Evolutionary conservation across 2,888 invertebrate species (phyloP).

Genomic region (Parnassius mnemosyne): DNA sequence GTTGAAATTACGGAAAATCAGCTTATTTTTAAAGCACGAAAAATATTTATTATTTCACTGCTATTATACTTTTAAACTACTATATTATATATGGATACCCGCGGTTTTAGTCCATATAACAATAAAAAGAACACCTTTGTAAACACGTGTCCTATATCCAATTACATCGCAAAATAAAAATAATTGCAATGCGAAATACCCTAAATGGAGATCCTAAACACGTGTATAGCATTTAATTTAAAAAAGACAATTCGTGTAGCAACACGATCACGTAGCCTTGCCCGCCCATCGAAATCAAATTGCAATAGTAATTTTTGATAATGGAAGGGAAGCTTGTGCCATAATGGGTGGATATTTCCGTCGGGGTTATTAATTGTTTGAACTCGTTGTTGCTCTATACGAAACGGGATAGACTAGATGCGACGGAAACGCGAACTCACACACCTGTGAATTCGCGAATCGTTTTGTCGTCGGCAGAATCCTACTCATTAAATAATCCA

Average conservation of each 20-base stretch:
- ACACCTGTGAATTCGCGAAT: conserved; percentile 66
- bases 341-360: conserved; percentile 74
- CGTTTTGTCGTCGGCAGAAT: conserved; percentile 50
- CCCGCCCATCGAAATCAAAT: conserved; percentile 65
- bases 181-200: conserved; percentile 57
- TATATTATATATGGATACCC: too few relatives aligned
- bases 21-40: too few relatives aligned
- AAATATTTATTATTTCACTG: too few relatives aligned
- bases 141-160: conserved; percentile 69
- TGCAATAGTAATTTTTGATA: conserved; percentile 75
- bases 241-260: conserved; percentile 66
- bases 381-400: conserved; percentile 48
- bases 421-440: conserved; percentile 46
- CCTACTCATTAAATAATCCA: conserved; percentile 51
- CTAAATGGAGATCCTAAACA: conserved; percentile 51
- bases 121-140: conserved; percentile 56
- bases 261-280: conserved; percentile 58
- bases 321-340: conserved; percentile 61
- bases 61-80: too few relatives aligned
- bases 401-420: conserved; percentile 58
- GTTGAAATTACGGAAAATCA: too few relatives aligned
- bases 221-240: conserved; percentile 66
- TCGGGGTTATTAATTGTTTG: conserved; percentile 59
- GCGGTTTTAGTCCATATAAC: too few relatives aligned
- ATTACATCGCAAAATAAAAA: conserved; percentile 62